Evolutionary conservation across 2,888 invertebrate species (phyloP).

Genomic region (Boloria euphrosyne): DNA sequence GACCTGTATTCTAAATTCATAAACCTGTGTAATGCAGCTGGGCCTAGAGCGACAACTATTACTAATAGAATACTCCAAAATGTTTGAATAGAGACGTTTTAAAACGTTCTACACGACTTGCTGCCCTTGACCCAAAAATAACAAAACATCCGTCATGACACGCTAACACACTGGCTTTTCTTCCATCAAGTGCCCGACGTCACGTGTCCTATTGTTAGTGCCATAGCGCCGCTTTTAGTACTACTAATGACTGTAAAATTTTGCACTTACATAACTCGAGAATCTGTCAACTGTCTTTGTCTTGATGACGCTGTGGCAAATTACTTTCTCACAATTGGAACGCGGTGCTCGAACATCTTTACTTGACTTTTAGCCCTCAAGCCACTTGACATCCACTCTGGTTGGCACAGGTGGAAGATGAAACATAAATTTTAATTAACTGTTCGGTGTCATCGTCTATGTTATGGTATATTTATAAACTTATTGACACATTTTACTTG

Average conservation of each 20-base stretch:
- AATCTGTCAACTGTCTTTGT: conserved; percentile 30
- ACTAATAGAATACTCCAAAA: conserved; percentile 19
- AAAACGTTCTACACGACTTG: conserved; percentile 46
- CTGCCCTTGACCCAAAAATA: conserved; percentile 75
- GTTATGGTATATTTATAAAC: too few species aligned
- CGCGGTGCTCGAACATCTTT: neutral
- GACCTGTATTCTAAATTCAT: too few species aligned
- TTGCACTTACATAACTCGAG: conserved; percentile 35
- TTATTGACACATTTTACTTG: too few species aligned
- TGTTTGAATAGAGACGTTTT: conserved; percentile 43
- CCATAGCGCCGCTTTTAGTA: conserved; percentile 36
- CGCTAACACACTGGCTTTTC: conserved; percentile 52
- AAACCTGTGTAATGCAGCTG: too few species aligned
- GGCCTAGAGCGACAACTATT: neutral
- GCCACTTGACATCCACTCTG: too few species aligned
- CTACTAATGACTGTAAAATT: conserved; percentile 30
- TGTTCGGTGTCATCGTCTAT: too few species aligned
- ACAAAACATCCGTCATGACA: conserved; percentile 67
- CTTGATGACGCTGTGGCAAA: conserved; percentile 47
- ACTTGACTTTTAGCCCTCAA: too few species aligned
- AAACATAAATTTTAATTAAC: too few species aligned
- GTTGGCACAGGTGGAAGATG: too few species aligned
- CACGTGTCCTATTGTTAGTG: conserved; percentile 34
- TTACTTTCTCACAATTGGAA: conserved; percentile 39
- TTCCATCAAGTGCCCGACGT: conserved; percentile 22